Conservation (phyloP, 2,113 vertebrate species). For the Vireo altiloquus region DNA sequence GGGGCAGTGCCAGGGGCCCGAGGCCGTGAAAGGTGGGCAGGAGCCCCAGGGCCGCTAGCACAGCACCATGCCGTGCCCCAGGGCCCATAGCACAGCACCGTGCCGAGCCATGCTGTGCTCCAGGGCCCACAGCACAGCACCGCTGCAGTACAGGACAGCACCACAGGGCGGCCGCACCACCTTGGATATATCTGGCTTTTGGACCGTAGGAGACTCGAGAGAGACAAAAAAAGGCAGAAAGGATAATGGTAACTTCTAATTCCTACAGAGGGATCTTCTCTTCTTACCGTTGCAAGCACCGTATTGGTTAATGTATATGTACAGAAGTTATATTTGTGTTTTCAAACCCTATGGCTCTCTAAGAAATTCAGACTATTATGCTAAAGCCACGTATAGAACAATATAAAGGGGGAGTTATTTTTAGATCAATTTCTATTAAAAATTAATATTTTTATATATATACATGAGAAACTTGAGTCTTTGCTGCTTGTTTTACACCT, state of each 20-base stretch:
- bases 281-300: neutral
- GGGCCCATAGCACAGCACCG: too few relatives aligned
- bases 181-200: rapidly evolving
- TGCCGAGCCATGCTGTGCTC: too few relatives aligned
- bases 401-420: rapidly evolving
- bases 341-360: rapidly evolving
- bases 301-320: rapidly evolving
- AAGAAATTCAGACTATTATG: neutral
- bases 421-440: neutral
- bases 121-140: too few relatives aligned
- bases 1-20: too few relatives aligned
- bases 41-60: too few relatives aligned
- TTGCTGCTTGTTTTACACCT: neutral
- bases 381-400: neutral
- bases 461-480: neutral
- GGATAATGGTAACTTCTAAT: rapidly evolving
- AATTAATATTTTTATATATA: neutral
- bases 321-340: neutral
- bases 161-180: neutral
- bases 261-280: rapidly evolving
- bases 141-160: neutral
- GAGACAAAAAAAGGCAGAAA: too few relatives aligned
- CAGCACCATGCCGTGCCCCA: too few relatives aligned
- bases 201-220: rapidly evolving
- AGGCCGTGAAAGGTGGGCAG: too few relatives aligned